These are phyloP conservation scores for Misgurnus anguillicaudatus DNA, from an alignment of 2,113 vertebrate species.

Conservation along the genomic window DNA sequence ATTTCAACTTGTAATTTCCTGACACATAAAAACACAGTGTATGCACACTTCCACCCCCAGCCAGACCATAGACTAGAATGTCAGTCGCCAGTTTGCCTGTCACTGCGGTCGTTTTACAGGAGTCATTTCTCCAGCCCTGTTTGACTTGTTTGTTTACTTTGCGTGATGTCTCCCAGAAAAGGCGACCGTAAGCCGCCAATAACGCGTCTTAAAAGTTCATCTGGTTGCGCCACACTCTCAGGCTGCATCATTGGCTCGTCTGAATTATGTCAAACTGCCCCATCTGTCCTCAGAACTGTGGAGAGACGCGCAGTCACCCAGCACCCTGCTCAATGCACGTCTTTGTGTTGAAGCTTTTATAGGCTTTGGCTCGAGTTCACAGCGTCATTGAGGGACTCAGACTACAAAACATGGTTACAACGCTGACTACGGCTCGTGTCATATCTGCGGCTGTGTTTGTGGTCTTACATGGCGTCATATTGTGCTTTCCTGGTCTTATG, in stretches of 20 bases:
- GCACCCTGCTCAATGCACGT: constrained; percentile 15
- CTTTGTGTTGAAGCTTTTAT: constrained; percentile 43
- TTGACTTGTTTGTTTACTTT: constrained; percentile 44
- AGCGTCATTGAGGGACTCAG: constrained; percentile 30
- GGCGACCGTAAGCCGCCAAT: constrained; percentile 3
- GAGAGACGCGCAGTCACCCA: constrained; percentile 14
- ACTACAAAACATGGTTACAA: constrained; percentile 29
- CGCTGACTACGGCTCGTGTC: constrained; percentile 27
- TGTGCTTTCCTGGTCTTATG: neutral
- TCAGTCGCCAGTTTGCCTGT: neutral
- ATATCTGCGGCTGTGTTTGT: constrained; percentile 27
- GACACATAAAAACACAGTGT: neutral
- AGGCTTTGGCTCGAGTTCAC: constrained; percentile 26
- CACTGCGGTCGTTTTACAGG: constrained; percentile 14
- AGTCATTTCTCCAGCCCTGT: constrained; percentile 33
- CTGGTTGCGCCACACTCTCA: constrained; percentile 4
- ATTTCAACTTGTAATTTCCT: neutral
- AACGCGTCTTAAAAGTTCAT: constrained; percentile 26
- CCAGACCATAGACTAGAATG: constrained; percentile 18
- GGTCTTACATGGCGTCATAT: constrained; percentile 13
- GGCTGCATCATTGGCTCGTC: constrained; percentile 15
- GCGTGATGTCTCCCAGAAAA: constrained; percentile 27
- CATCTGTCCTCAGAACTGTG: constrained; percentile 16
- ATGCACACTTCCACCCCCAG: neutral
- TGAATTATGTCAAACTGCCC: constrained; percentile 34